A percentile compares a stretch with the other conserved stretches of the same genome.
phyloP scores from a whole-genome alignment of 1,140 invertebrate genomes.

The Papilio polyxenes region DNA sequence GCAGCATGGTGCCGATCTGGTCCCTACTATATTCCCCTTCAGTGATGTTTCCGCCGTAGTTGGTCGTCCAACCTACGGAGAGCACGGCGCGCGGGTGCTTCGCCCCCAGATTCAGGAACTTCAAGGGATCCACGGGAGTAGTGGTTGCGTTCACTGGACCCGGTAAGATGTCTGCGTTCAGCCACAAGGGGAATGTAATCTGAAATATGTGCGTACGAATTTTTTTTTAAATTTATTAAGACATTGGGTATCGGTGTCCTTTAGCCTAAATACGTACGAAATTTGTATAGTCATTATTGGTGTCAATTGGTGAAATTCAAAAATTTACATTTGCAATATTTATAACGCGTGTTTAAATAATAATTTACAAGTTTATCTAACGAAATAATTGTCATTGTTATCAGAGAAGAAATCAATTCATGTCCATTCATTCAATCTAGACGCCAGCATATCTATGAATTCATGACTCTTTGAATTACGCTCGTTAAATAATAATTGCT shows the following conservation, averaged over 20 bases:
- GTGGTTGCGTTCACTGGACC: constrained; percentile 86
- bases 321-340: neutral
- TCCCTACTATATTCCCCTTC: constrained; percentile 84
- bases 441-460: constrained; percentile 35
- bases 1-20: constrained; percentile 88
- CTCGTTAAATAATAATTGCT: constrained; percentile 45
- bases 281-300: too few species aligned
- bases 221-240: too few species aligned
- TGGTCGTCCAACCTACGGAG: constrained; percentile 94
- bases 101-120: constrained; percentile 82
- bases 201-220: constrained; percentile 65
- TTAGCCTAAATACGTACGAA: too few species aligned
- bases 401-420: constrained; percentile 29
- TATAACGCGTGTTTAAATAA: neutral
- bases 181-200: constrained; percentile 89
- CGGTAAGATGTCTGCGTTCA: constrained; percentile 93
- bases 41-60: constrained; percentile 79
- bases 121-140: constrained; percentile 84
- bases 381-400: neutral
- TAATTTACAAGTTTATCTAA: neutral
- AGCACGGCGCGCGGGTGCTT: constrained; percentile 85
- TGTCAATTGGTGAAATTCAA: neutral
- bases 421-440: constrained; percentile 22
- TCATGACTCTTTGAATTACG: constrained; percentile 42
- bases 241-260: too few species aligned